Base-by-base conservation (phyloP, 2,113 vertebrate species). In the Vulpes ferrilata region DNA sequence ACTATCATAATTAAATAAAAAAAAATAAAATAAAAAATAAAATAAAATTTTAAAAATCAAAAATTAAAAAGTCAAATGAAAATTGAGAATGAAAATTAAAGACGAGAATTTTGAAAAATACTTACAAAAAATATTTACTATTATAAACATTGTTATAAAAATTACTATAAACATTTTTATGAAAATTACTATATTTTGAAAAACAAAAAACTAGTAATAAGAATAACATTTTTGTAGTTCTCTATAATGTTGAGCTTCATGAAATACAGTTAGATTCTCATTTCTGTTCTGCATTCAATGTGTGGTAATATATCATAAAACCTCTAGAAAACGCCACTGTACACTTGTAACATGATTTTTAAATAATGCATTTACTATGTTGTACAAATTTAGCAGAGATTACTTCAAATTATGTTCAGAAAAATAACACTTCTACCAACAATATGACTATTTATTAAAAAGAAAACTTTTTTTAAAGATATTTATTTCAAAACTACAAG, bases 361-460 rank as follows among this genome's bases (percentile, higher is more conserved):
- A 96, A 95, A 81, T 65, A 22, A 74, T 32, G 9, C 7, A 96
- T 65, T 82, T 80, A 51, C 43, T 32, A n/a, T 11, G 76, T 27
- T 74, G 5, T 48, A 92, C 30, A 64, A 55, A 82, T 11, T 86
- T 38, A 86, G 48, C 78, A 84, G 30, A 74, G 27, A 53, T 38
- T 95, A 53, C 82, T 71, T 95, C 80, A 96, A 96, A 95, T 87
- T 32, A 59, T 51, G n/a, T 67, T 74, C 38, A 87, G 64, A 88
- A 43, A 90, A 95, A 64, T 73, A 83, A 88, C 51, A 92, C 51
- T 53, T 89, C 69, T 69, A 89, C 69, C 38, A 90, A 79, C 3
- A 86, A 83, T 69, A 51, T 20, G 94, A 91, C 51, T 96, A 55
- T 69, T 51, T 93, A 27, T 43, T 73, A 88, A 88, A 85, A 55